These are phyloP conservation scores for Miichthys miiuy DNA, from an alignment of 2,797 vertebrate species.

Conservation along the genomic window DNA sequence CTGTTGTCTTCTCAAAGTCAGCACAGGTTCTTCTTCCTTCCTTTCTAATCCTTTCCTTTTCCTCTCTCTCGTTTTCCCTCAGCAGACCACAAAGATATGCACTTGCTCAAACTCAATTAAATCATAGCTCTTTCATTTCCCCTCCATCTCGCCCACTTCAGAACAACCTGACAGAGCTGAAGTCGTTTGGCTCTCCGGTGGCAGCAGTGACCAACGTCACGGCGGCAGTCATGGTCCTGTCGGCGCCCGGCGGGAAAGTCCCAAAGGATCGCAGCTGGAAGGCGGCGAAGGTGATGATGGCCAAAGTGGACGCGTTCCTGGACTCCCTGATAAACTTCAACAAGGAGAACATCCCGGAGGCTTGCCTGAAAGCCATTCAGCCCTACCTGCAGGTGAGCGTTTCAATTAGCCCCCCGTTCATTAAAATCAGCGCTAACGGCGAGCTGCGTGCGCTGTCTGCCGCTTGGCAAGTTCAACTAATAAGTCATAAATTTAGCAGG, in stretches of 20 bases:
- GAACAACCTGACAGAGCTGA: slow-evolving; percentile 96
- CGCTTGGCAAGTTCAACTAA: slow-evolving; percentile 27
- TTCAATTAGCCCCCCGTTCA: slow-evolving; percentile 23
- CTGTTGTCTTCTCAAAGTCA: slow-evolving; percentile 76
- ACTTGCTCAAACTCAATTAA: slow-evolving; percentile 68
- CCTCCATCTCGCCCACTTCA: slow-evolving; percentile 66
- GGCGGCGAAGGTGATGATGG: slow-evolving; percentile 91
- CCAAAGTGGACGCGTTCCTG: slow-evolving; percentile 93
- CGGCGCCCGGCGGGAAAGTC: slow-evolving; percentile 88
- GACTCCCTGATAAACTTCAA: slow-evolving; percentile 92
- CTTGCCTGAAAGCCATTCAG: slow-evolving; percentile 92
- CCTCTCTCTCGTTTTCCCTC: slow-evolving; percentile 12
- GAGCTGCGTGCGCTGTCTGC: slow-evolving; percentile 16
- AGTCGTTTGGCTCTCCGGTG: slow-evolving; percentile 93
- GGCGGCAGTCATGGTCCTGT: slow-evolving; percentile 94
- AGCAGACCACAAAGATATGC: slow-evolving; percentile 53
- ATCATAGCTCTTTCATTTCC: slow-evolving; percentile 44
- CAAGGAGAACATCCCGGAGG: slow-evolving; percentile 95
- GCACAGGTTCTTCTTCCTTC: slow-evolving; percentile 65
- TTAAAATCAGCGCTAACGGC: background rate
- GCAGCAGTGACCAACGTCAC: slow-evolving; percentile 93
- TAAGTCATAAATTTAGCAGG: slow-evolving; percentile 50
- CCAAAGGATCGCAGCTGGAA: slow-evolving; percentile 98
- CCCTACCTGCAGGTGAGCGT: slow-evolving; percentile 88
- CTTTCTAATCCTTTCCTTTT: slow-evolving; percentile 53